A percentile compares a stretch with the other conserved stretches of the same genome.
Evolutionary conservation across 2,113 vertebrate species (phyloP).

Genomic region (Petrocephalus zakoni): DNA sequence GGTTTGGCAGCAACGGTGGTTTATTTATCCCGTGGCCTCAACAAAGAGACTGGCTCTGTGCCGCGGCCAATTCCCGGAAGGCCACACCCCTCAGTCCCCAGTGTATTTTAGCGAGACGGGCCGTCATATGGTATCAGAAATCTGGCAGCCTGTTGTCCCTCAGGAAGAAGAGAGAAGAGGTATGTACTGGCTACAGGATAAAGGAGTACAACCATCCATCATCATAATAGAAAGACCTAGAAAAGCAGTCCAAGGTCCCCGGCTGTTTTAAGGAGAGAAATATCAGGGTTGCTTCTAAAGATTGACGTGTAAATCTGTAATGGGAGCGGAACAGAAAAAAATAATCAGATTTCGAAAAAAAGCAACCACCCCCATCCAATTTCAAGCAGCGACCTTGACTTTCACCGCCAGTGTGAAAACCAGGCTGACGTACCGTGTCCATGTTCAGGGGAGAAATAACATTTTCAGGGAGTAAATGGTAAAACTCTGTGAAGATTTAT

Average conservation of each 20-base stretch:
- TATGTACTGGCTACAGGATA: background rate
- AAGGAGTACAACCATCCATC: background rate
- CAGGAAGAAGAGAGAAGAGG: background rate
- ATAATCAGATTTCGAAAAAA: background rate
- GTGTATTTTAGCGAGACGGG: background rate
- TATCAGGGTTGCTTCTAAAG: background rate
- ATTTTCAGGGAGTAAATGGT: background rate
- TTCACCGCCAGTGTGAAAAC: background rate
- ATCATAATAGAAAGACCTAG: background rate
- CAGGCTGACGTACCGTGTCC: background rate
- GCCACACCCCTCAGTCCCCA: background rate
- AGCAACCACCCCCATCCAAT: background rate
- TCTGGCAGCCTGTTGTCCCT: background rate
- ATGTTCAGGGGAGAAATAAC: background rate
- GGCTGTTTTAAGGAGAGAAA: slow-evolving; percentile 19
- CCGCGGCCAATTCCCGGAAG: background rate
- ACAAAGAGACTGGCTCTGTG: background rate
- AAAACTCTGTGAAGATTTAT: background rate
- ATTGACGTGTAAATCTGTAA: slow-evolving; percentile 17
- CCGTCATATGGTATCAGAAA: background rate
- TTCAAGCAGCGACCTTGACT: slow-evolving; percentile 20
- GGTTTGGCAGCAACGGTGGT: background rate
- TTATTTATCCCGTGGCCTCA: background rate
- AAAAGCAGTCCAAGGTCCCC: slow-evolving; percentile 9
- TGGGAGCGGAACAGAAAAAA: background rate